Percentiles rank a stretch among this genome's conserved stretches.
Evolutionary conservation across 2,113 vertebrate species (phyloP).

Genomic region (Paraplagusia blochii): DNA sequence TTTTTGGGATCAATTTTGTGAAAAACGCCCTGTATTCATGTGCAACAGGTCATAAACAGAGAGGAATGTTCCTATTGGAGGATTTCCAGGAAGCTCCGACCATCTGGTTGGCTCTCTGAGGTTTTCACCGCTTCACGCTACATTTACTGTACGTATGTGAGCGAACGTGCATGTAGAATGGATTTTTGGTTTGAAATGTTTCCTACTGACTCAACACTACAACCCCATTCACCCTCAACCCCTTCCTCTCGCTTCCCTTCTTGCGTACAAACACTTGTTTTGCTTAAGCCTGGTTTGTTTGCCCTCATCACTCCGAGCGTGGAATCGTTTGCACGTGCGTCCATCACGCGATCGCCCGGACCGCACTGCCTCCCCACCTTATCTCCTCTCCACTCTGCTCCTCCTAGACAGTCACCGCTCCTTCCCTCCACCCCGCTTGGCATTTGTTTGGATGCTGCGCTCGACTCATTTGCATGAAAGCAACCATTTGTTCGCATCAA

Average conservation of each 20-base stretch:
- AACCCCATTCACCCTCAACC: neutral
- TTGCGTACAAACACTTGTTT: constrained; percentile 26
- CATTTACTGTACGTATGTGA: constrained; percentile 55
- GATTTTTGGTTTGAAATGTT: constrained; percentile 36
- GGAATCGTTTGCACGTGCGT: constrained; percentile 16
- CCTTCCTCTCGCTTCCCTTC: neutral
- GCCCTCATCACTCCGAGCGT: constrained; percentile 5
- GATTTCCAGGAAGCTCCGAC: constrained; percentile 61
- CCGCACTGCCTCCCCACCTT: neutral
- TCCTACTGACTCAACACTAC: constrained; percentile 43
- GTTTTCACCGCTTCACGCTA: constrained; percentile 66
- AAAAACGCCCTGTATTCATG: constrained; percentile 44
- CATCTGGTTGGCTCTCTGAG: constrained; percentile 64
- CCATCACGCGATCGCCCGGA: constrained; percentile 12
- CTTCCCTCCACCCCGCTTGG: constrained; percentile 1
- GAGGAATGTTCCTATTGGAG: constrained; percentile 75
- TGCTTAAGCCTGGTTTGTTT: constrained; percentile 13
- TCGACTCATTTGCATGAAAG: constrained; percentile 24
- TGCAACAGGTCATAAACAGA: constrained; percentile 74
- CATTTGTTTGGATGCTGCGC: constrained; percentile 4
- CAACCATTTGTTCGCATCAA: constrained; percentile 27
- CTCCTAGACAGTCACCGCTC: constrained; percentile 8
- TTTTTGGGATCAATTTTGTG: constrained; percentile 51
- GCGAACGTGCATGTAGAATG: constrained; percentile 41
- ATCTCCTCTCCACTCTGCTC: neutral